Conservation (phyloP, 1,140 invertebrate genomes). For the Cherax quadricarinatus region DNA sequence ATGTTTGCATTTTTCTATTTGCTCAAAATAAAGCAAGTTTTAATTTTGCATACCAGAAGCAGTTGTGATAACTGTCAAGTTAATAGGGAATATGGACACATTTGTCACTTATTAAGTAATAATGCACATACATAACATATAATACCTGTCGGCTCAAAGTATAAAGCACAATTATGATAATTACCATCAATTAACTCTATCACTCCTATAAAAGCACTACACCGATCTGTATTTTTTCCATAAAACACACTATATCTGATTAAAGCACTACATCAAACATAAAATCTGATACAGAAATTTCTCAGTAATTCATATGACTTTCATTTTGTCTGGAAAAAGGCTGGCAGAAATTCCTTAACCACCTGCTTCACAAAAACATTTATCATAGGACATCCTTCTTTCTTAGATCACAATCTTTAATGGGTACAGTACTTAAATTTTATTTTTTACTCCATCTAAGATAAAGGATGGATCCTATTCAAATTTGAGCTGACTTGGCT, state of each 20-base stretch:
- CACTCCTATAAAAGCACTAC: conserved; percentile 3
- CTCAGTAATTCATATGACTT: neutral
- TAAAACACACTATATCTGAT: neutral
- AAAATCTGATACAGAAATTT: conserved; percentile 1
- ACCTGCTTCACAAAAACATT: conserved; percentile 2
- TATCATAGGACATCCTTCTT: neutral
- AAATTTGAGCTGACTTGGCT: conserved; percentile 70
- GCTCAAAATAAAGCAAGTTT: too few relatives aligned
- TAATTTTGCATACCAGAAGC: too few relatives aligned
- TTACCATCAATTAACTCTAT: neutral
- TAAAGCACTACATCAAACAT: neutral
- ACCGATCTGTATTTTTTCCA: neutral
- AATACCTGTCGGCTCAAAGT: neutral
- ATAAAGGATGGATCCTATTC: conserved; percentile 42
- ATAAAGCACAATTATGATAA: neutral
- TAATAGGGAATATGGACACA: neutral
- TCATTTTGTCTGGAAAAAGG: neutral
- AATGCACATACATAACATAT: neutral
- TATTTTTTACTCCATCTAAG: neutral
- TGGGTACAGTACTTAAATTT: neutral
- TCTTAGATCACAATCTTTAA: neutral
- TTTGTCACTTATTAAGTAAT: neutral
- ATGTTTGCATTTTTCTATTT: too few relatives aligned
- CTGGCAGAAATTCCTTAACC: neutral
- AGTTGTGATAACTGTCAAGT: neutral